A percentile compares a stretch with the other conserved stretches of the same genome.
phyloP scores from a whole-genome alignment of 2,888 invertebrate species.

The Diplazon laetatorius region DNA sequence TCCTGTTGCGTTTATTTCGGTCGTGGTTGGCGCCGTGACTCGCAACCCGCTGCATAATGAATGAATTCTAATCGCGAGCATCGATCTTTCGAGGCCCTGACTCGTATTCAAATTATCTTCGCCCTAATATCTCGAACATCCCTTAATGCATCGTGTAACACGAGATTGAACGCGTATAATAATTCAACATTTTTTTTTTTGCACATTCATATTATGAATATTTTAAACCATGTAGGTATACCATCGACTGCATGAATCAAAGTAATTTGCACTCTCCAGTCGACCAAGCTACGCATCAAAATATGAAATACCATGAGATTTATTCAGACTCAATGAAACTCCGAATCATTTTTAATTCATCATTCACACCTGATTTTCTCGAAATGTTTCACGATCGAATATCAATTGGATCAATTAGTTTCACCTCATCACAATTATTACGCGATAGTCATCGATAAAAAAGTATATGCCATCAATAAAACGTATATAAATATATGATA shows the following conservation, averaged over 20 bases:
- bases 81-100: slow-evolving; percentile 62
- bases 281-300: no score
- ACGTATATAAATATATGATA: no score
- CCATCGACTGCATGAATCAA: neutral
- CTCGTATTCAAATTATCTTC: slow-evolving; percentile 56
- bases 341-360: neutral
- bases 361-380: neutral
- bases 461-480: no score
- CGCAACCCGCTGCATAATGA: slow-evolving; percentile 65
- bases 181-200: slow-evolving; percentile 59
- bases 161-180: slow-evolving; percentile 51
- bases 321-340: slow-evolving; percentile 15
- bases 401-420: neutral
- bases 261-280: neutral
- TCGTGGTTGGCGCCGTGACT: slow-evolving; percentile 51
- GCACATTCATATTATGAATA: slow-evolving; percentile 55
- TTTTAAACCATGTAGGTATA: neutral
- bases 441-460: neutral
- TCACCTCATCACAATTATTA: neutral
- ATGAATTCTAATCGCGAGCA: slow-evolving; percentile 66
- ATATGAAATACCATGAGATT: slow-evolving; percentile 7
- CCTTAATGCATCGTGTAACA: slow-evolving; percentile 53
- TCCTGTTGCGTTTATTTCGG: slow-evolving; percentile 47
- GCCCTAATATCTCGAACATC: slow-evolving; percentile 19
- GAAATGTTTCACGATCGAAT: neutral